Evolutionary conservation across 2,113 vertebrate species (phyloP), one percentile per base, ranked within the genome.

Genomic region (Phaethon lepturus): DNA sequence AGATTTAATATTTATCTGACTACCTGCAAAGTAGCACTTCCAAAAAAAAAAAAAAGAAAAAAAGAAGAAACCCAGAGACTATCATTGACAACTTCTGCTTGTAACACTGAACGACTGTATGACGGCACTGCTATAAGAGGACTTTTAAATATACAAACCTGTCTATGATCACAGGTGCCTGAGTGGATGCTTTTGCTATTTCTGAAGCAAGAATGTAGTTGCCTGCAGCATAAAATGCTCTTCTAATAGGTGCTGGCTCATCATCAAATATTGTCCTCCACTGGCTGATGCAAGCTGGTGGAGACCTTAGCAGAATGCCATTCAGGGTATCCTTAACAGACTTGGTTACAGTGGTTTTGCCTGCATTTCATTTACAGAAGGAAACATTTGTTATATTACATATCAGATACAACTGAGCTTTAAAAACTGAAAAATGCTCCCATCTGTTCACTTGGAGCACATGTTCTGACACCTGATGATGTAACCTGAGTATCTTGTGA

Each of bases 221-320:
- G 90, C 99, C 99, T 1, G 99, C 94, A 72, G 99, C 99, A 84
- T 99, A 99, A 98, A 99, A 99, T 18, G 99, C 99, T 97, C 99
- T 98, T 96, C 98, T 98, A 77, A 99, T 97, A 45, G 99, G 98
- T 26, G 99, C 97, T 4, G 99, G 98, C 79, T 99, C 98, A 11
- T 97, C 96, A 95, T 99, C 99, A 94, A 99, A 99, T 89, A 94
- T 44, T 42, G 98, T 97, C 96, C 99, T 99, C 98, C 98, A 99
- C 31, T 98, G 98, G 86, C 98, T 97, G 86, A 99, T 96, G 87
- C 98, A 98, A 68, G 98, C 59, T 26, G 99, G 99, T 58, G 99
- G 99, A 12, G 99, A 99, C 17, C 71, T 97, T 35, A 99, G 94
- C 35, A 99, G 98, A 56, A 96, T 2, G 2, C 98, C 99, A 13